Conservation (phyloP, 1,140 invertebrate genomes). For the Rhizoglyphus robini region DNA sequence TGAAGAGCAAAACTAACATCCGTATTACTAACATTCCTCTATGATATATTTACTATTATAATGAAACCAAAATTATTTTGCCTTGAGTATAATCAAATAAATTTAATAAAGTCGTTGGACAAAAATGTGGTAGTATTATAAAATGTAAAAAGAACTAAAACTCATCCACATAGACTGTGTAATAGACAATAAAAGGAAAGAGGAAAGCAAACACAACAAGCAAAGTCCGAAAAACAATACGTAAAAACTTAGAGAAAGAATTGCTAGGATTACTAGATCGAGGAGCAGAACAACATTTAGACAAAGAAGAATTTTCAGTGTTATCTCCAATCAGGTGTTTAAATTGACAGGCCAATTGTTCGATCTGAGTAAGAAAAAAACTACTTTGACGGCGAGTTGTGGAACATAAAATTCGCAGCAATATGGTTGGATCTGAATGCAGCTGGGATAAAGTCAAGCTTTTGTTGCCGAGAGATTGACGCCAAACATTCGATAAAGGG, state of each 20-base stretch:
- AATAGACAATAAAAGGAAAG: conserved; percentile 10
- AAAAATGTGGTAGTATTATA: not conserved
- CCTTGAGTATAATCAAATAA: not conserved
- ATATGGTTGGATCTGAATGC: not conserved
- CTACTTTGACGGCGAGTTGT: not conserved
- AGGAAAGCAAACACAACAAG: not conserved
- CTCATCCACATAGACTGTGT: not conserved
- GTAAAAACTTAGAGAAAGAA: not conserved
- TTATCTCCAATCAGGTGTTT: not conserved
- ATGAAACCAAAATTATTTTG: too few relatives aligned
- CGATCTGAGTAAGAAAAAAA: not conserved
- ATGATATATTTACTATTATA: too few relatives aligned
- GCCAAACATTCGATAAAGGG: not conserved
- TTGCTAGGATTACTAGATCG: not conserved
- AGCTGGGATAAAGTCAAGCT: not conserved
- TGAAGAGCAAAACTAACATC: not conserved
- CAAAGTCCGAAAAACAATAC: not conserved
- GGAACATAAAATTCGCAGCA: not conserved
- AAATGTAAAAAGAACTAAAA: not conserved
- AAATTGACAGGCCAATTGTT: not conserved
- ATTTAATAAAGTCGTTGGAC: not conserved
- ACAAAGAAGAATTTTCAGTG: not conserved
- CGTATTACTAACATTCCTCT: conserved; percentile 6
- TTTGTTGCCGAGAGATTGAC: not conserved
- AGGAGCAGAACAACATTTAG: not conserved